Evolutionary conservation across 2,113 vertebrate species (phyloP), one percentile per base, ranked within the genome.

Genomic region (Lanius collurio): DNA sequence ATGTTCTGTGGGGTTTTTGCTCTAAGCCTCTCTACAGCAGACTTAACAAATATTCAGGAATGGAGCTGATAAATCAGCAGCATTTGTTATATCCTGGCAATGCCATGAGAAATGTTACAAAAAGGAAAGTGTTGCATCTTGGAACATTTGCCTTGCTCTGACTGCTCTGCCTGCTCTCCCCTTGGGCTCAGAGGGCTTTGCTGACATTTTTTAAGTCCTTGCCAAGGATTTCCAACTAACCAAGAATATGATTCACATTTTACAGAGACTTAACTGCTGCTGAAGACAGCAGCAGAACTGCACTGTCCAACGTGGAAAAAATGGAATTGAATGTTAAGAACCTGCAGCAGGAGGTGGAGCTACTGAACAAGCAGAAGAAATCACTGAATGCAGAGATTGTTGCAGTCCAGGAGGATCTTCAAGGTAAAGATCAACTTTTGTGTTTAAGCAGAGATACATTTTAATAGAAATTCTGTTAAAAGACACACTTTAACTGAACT

Each of bases 271-370:
- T 98, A 78, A 84, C 94, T 83, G 92, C 95, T 41, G 67, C 97
- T 33, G 98, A 98, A 93, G 97, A 97, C 4, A 97, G 71, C 35
- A 95, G 79, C 65, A 97, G 92, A 94, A 75, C 67, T 46, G 95
- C 96, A 2, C 59, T 83, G 16, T 84, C 90, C 68, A 93, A 74
- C 14, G 49, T 94, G 71, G 96, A 96, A 46, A 96, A 97, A 56
- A 67, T 98, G 83, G 94, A 97, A 59, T 14, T 71, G 27, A 95
- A 96, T 53, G 49, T 98, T 56, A 92, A 93, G 41, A 97, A 82
- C 33, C 77, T 98, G 76, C 96, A 97, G 77, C 96, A 97, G 83
- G 98, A 98, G 37, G 73, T 98, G 16, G 97, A 97, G 33, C 85
- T 89, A 1, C 93, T 97, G 28, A 97, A 60, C 57, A 91, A 93